Evolutionary conservation across 37 sponge, comb jelly and placozoan genomes (phyloP), one percentile per base, ranked within the genome.

Genomic region (Spongilla lacustris): DNA sequence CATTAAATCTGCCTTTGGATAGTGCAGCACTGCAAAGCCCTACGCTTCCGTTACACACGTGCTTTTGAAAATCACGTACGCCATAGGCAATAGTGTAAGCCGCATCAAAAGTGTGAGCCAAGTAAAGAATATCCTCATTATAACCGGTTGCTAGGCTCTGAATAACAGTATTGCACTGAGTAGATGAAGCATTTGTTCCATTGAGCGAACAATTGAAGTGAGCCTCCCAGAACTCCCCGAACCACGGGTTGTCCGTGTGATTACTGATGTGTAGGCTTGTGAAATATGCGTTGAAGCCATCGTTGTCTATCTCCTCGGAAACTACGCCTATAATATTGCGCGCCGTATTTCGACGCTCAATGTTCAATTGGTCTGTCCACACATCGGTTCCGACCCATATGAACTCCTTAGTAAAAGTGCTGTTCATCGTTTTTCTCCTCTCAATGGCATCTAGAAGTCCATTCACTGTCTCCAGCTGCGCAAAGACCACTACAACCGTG

Each of bases 321-420:
- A 79, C 13, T 0, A 93, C 77, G 36, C 87, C 38, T 11, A 93
- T 29, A 58, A 91, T 68, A 0, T 91, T 88, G 6, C 58, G 73
- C 22, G 85, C 91, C 2, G 83, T 70, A 13, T 79, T 66, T n/a
- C 35, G 36, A 50, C 46, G 66, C 8, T 81, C 23, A 10, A 36
- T 34, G 19, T 36, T 67, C 4, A 88, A 71, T 0, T 4, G 21
- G 49, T 88, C 94, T 0, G 79, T 93, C 93, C 93, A 93, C 23
- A 85, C 79, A 90, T 95, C 96, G 33, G 78, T 89, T 17, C 81
- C 96, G 21, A 95, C 90, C 85, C 88, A 95, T 4, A 84, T 84
- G 50, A 94, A 34, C 21, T 31, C 25, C 33, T 33, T 41, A 49
- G 79, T 66, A 6, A n/a, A 14, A 14, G 80, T 66, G 19, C 1